Conservation (phyloP, 1,140 invertebrate species). For the Temnothorax curvispinosus region DNA sequence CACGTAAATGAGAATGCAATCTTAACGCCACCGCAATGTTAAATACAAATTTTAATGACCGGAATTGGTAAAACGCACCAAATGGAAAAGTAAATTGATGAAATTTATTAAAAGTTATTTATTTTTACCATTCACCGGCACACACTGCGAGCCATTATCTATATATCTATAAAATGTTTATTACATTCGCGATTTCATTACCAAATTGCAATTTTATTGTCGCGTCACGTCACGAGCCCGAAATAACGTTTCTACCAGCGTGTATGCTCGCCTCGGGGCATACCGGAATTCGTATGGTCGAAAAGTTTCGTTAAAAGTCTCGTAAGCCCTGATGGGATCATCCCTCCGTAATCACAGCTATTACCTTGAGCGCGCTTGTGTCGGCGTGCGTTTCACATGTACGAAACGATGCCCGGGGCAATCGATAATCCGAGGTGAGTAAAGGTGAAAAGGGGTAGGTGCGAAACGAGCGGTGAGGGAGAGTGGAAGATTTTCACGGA, state of each 20-base stretch:
- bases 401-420: constrained; percentile 65
- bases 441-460: constrained; percentile 75
- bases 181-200: constrained; percentile 49
- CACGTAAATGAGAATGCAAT: constrained; percentile 5
- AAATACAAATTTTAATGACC: constrained; percentile 12
- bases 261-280: constrained; percentile 26
- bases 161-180: constrained; percentile 48
- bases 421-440: constrained; percentile 74
- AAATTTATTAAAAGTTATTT: constrained; percentile 44
- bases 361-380: constrained; percentile 68
- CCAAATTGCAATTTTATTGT: constrained; percentile 59
- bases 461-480: constrained; percentile 70
- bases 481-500: constrained; percentile 72
- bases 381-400: constrained; percentile 49
- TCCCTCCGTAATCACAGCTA: constrained; percentile 72
- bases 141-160: constrained; percentile 14
- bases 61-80: constrained; percentile 4
- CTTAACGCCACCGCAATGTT: background rate
- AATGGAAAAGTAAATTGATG: constrained; percentile 29
- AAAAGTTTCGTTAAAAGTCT: constrained; percentile 66
- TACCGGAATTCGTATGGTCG: constrained; percentile 44
- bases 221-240: constrained; percentile 14
- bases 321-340: constrained; percentile 71
- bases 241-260: constrained; percentile 50
- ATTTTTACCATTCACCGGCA: constrained; percentile 12